Base-by-base conservation (phyloP, 2,113 vertebrate species). In the Trematocara marginatum region DNA sequence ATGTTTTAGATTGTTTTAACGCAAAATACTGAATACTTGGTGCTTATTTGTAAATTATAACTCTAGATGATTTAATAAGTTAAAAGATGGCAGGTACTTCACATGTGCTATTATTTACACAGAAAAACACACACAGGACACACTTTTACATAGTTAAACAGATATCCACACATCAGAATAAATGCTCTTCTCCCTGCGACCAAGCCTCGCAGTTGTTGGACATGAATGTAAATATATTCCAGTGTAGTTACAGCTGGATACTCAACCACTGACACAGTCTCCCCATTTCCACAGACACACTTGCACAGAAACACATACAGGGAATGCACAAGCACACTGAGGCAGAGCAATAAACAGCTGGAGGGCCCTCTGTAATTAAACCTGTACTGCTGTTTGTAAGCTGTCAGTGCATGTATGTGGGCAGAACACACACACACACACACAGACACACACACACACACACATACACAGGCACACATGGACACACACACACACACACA, bases 361-460 rank as follows among this genome's bases (percentile, higher is more conserved):
- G 85, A 90, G 91, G 94, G 83, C 82, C 35, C 78, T 86, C 89
- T 93, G 83, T 94, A 95, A 95, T 95, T 95, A 93, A 94, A 94
- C 88, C 81, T 94, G 88, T 80, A 45, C 88, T 86, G 82, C 83
- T 90, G 93, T 94, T 91, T 91, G 87, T 93, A 87, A 90, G 85
- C 92, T 94, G 84, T 92, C 82, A 84, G 29, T 59, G 64, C 82
- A 80, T 78, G 79, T 80, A 86, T 80, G 87, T 85, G 53, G 82
- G 78, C 29, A 87, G 69, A 80, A 89, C 81, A 90, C 52, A 47
- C 57, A 87, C 0, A 56, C 4, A 5, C 23, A 26, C n/a, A n/a
- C n/a, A n/a, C n/a, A n/a, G 0, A 4, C 40, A 64, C 56, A 80
- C 29, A 74, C 29, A 86, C 23, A 88, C 49, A 86, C 8, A 51